Conservation (phyloP, 2,888 invertebrate species). For the Imbricaverruca yamaguchii region DNA sequence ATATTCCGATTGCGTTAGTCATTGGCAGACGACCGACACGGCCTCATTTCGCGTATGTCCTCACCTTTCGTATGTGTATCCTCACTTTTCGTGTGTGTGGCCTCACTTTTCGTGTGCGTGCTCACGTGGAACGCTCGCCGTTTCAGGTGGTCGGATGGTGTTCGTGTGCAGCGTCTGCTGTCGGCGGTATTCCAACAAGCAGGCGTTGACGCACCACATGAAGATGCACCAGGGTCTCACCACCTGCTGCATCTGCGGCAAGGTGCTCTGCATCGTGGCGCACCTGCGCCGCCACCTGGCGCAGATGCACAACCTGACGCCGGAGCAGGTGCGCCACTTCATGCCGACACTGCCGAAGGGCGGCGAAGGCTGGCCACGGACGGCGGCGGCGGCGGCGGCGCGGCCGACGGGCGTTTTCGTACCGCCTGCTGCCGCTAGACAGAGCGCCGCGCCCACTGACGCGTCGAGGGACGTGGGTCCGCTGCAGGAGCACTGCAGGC, state of each 20-base stretch:
- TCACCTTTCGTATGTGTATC: too few relatives aligned
- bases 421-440: too few relatives aligned
- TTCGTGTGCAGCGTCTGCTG: not conserved
- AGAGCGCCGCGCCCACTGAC: too few relatives aligned
- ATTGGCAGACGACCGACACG: too few relatives aligned
- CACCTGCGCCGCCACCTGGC: conserved; percentile 7
- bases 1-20: too few relatives aligned
- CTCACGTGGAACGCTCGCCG: not conserved
- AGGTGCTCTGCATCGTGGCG: conserved; percentile 17
- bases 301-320: not conserved
- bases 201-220: conserved; percentile 19
- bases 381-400: not conserved
- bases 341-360: not conserved
- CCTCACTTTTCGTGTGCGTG: too few relatives aligned
- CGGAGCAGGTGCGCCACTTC: not conserved
- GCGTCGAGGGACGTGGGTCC: too few relatives aligned
- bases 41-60: too few relatives aligned
- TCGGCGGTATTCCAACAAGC: not conserved
- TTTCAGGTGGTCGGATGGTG: not conserved
- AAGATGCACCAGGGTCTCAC: conserved; percentile 22
- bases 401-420: too few relatives aligned
- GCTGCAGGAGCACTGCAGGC: too few relatives aligned
- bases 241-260: conserved; percentile 15
- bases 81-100: too few relatives aligned
- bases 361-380: too few relatives aligned